These are phyloP conservation scores for Pteropus rufus DNA, from an alignment of 2,797 vertebrate species.

Conservation along the genomic window DNA sequence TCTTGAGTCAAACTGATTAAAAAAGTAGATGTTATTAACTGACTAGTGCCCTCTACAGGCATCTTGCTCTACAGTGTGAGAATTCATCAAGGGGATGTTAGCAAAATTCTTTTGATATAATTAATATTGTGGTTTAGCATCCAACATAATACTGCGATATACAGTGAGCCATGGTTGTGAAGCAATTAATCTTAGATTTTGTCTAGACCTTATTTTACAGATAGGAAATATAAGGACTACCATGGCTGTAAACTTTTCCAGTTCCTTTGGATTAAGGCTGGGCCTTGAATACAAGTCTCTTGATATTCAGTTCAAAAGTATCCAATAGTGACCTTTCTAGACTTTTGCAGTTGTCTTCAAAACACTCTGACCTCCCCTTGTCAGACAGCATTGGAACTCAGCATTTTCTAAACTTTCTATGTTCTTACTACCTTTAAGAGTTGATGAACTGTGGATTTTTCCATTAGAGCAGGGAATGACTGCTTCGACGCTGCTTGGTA, in stretches of 20 bases:
- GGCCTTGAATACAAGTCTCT: background rate
- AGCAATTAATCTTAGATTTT: constrained; percentile 27
- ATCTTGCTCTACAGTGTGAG: background rate
- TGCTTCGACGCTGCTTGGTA: background rate
- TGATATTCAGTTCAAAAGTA: background rate
- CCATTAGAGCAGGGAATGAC: constrained; percentile 30
- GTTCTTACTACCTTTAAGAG: background rate
- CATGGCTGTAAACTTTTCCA: background rate
- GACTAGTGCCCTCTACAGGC: constrained; percentile 74
- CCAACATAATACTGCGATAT: background rate
- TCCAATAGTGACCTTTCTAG: background rate
- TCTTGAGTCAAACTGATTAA: background rate
- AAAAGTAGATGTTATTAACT: constrained; percentile 49
- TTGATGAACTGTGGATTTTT: constrained; percentile 60
- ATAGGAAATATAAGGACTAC: background rate
- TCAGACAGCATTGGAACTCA: background rate
- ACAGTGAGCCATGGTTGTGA: background rate
- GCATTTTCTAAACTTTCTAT: constrained; percentile 29
- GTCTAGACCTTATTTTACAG: background rate
- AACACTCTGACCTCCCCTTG: background rate
- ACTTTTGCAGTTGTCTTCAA: background rate
- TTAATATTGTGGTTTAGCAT: background rate
- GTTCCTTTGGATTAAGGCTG: background rate
- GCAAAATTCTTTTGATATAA: background rate
- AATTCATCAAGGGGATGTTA: background rate